Base-by-base conservation (phyloP, 2,888 invertebrate genomes). In the Drosophila atripex region DNA sequence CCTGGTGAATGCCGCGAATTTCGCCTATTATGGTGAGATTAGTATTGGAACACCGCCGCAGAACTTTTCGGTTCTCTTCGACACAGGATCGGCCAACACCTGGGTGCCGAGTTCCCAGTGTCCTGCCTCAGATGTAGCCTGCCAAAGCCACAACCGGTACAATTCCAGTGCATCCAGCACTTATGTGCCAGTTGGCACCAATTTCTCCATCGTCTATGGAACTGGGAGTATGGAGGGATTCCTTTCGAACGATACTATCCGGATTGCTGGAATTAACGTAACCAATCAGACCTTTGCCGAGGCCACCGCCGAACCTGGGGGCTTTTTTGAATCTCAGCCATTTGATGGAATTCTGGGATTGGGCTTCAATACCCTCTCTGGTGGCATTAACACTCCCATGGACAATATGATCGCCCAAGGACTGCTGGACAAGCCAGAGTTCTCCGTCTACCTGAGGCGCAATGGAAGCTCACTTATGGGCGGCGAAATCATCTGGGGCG, bases 61-160 rank as follows among this genome's bases (percentile, higher is more conserved):
- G 92, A 92, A 92, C 6, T 99, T 99, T 92, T 95, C 94, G 88
- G 98, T 99, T 64, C 95, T 99, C 74, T 99, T 99, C 92, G 99
- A 99, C 92, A 99, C 99, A 0, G 99, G 99, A 69, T 99, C 99
- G 25, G 97, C 99, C 56, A 99, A 99, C 92, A 93, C 99, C 71
- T 99, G 99, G 99, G 95, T 99, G 61, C 99, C 99, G 8, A 98
- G 98, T 32, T 97, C 97, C 92, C 95, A 97, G 90, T 99, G 99
- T 91, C 94, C 96, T 90, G 93, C 93, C 91, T 95, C 96, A 60
- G 98, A 98, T 39, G 8, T 8, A 16, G 39, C 39, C 12, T 98
- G 98, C 92, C 92, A 96, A 96, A 90, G 94, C 96, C 99, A 99
- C 92, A 95, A 96, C 90, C 98, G 98, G 92, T 99, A 99, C 92